Base-by-base conservation (phyloP, 2,113 vertebrate species). In the Urocynchramus pylzowi region DNA sequence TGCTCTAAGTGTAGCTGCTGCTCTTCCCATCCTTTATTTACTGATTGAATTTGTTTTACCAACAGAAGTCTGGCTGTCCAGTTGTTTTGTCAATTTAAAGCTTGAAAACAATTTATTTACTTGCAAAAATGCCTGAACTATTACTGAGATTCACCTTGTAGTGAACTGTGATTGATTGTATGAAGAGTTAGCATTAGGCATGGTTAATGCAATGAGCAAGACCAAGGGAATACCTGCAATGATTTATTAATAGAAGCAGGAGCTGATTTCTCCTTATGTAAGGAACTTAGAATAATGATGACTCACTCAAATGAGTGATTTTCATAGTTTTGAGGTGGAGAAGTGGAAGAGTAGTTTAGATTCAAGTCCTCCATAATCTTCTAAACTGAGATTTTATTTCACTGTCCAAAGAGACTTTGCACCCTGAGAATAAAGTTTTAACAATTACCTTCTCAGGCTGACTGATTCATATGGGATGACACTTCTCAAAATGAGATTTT, bases 51-150 rank as follows among this genome's bases (percentile, higher is more conserved):
- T 82, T 81, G 35, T 94, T 94, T 75, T 71, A 41, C 26, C 74
- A 44, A 80, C 35, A 64, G 42, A 69, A 76, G 27, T 63, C 77
- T 93, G 88, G 39, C 78, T 96, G 70, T 91, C 68, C 79, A n/a
- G 42, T 69, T 87, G 30, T 82, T 90, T 90, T 88, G 73, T 82
- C 81, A 52, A 44, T 73, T 82, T 87, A 67, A 83, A 89, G 74
- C 86, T 92, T 90, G 91, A 95, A 95, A 94, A 74, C 50, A 16
- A 49, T 71, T 92, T 93, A 83, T 96, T 88, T 93, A 96, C 87
- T 54, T 95, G 91, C 71, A 74, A 60, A 92, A 84, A 88, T 52
- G 35, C 77, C 84, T 95, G 92, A 78, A 52, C 74, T 75, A 82
- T 78, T 83, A 68, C 64, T 85, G 86, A 84, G 60, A 76, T 70